Evolutionary conservation across 2,888 invertebrate species (phyloP).

Genomic region (Zhengitettix transpicula): DNA sequence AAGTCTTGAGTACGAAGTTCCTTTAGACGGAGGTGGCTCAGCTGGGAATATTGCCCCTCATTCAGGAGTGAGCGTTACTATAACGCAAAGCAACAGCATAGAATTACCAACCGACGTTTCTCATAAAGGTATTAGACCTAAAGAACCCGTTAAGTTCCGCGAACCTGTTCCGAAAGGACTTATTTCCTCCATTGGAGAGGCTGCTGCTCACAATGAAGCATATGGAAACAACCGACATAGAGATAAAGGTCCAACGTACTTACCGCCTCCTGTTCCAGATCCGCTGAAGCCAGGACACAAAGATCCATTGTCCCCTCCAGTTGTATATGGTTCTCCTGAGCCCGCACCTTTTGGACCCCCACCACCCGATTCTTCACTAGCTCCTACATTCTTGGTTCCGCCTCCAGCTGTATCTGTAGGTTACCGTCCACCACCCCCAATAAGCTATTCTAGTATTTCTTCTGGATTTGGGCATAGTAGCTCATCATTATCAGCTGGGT

Average conservation of each 20-base stretch:
- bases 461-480: neutral
- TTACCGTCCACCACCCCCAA: neutral
- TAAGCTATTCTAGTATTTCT: neutral
- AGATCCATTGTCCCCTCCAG: slow-evolving; percentile 16
- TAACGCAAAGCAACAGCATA: slow-evolving; percentile 2
- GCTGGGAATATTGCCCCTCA: neutral
- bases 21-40: slow-evolving; percentile 10
- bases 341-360: slow-evolving; percentile 7
- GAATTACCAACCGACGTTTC: slow-evolving; percentile 18
- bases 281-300: slow-evolving; percentile 19
- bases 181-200: slow-evolving; percentile 45
- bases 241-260: slow-evolving; percentile 29
- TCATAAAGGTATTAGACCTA: slow-evolving; percentile 24
- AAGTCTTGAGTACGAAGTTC: neutral
- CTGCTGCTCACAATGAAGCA: slow-evolving; percentile 42
- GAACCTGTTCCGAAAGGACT: slow-evolving; percentile 57
- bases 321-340: slow-evolving; percentile 18
- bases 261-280: slow-evolving; percentile 44
- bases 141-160: slow-evolving; percentile 50
- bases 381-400: neutral
- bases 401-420: neutral
- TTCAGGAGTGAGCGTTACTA: neutral
- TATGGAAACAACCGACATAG: slow-evolving; percentile 34
- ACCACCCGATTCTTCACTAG: neutral
- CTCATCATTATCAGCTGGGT: neutral